Base-by-base conservation (phyloP, 2,113 vertebrate genomes). In the Phylloscopus trochiloides region DNA sequence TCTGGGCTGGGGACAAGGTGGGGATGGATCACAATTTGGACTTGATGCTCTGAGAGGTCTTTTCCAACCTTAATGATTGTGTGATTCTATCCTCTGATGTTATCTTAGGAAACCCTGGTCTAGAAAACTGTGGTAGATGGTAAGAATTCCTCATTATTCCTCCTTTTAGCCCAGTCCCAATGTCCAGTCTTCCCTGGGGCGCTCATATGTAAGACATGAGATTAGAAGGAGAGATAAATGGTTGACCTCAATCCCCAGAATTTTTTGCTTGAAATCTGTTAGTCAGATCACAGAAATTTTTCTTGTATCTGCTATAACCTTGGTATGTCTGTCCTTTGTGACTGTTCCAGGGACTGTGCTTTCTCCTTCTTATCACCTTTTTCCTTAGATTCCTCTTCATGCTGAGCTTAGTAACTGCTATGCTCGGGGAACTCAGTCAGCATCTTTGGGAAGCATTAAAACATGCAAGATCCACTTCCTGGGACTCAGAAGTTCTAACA, bases 31-130 rank as follows among this genome's bases (percentile, higher is more conserved):
- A 5, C 25, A 42, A 5, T 2, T 2, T 5, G 36, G 21, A 14
- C 18, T 74, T 0, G 0, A 5, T 52, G 40, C 1, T 1, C 47
- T 40, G 3, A 12, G 24, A 52, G 2, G 17, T 1, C 29, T 61
- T 68, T 61, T 34, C 47, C 47, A 54, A 12, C 12, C 3, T 18
- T 0, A 48, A 3, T 13, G 20, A 54, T 54, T 31, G 6, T 12
- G 25, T 10, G 13, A 68, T 48, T 48, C 54, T 18, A 1, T 48
- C 54, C 47, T 42, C 0, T 15, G 9, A 77, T 12, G 14, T 63
- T 75, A 57, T 32, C 9, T 58, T 36, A 85, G n/a, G 34, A 91
- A 85, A 48, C 0, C 2, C 1, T n/a, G 4, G 40, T 42, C 38
- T 71, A 54, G 42, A 84, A 84, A 66, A 47, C 10, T 26, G 21